A percentile compares a stretch with the other conserved stretches of the same genome.
phyloP scores from a whole-genome alignment of 1,140 invertebrate genomes.

The Centruroides vittatus region DNA sequence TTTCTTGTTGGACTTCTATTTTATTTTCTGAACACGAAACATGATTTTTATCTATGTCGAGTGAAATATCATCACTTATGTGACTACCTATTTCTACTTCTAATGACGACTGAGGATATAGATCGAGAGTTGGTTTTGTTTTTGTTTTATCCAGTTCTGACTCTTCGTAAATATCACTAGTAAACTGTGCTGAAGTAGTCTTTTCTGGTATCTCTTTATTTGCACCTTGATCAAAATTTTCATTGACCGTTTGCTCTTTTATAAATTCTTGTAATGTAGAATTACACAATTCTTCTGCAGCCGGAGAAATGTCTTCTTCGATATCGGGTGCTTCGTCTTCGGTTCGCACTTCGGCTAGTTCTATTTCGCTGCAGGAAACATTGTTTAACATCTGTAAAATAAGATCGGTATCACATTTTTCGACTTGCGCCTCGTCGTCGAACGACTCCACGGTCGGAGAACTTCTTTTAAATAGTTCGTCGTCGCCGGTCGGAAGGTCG shows the following conservation, averaged over 20 bases:
- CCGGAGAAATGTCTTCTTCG: slow-evolving; percentile 21
- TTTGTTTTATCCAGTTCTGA: too few species aligned
- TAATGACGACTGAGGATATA: slow-evolving; percentile 14
- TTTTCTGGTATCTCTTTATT: too few species aligned
- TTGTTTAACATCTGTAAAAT: slow-evolving; percentile 10
- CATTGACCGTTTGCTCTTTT: too few species aligned
- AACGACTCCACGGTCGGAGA: slow-evolving; percentile 14
- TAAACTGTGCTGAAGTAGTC: too few species aligned
- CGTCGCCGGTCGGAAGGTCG: slow-evolving; percentile 1
- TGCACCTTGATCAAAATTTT: too few species aligned
- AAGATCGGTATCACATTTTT: slow-evolving; percentile 8
- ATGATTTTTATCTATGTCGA: slow-evolving; percentile 6
- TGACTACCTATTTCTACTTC: slow-evolving; percentile 18
- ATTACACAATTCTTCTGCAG: slow-evolving; percentile 1
- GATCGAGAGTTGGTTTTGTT: too few species aligned
- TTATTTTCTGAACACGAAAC: too few species aligned
- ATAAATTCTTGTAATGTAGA: too few species aligned
- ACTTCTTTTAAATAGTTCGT: slow-evolving; percentile 8
- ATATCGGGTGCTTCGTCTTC: slow-evolving; percentile 26
- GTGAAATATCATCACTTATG: slow-evolving; percentile 9
- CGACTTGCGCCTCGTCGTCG: slow-evolving; percentile 15
- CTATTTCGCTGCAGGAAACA: slow-evolving; percentile 21
- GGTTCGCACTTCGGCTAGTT: slow-evolving; percentile 21
- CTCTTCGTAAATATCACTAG: too few species aligned
- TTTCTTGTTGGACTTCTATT: too few species aligned